Base-by-base conservation (phyloP, 2,113 vertebrate species). In the Hiodon tergisus region DNA sequence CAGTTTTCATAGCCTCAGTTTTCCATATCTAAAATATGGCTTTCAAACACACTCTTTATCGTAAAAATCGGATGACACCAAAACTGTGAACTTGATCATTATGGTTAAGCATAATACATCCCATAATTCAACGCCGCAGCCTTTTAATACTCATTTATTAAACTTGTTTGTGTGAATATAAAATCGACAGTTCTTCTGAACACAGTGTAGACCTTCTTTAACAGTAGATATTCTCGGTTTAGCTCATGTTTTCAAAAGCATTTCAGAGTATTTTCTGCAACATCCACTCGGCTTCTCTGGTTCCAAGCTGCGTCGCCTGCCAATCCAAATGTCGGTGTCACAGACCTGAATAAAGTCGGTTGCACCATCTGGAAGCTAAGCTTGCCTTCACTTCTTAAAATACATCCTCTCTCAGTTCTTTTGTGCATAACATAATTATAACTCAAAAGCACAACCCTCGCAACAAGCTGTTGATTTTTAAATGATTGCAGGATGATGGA, bases 51-150 rank as follows among this genome's bases (percentile, higher is more conserved):
- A 67, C 68, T 76, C 51, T 73, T 73, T 61, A 73, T 31, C 31
- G 47, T 51, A 16, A 13, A 47, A 62, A 48, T 77, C 82, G 77
- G 71, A 62, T 82, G 83, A 86, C 85, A 83, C 79, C 79, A 71
- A 78, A 79, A 81, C 81, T 77, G 81, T 84, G 82, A 80, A 75
- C 80, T 79, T 83, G 69, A 84, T 83, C 80, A 83, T 82, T 86
- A 82, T 78, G 67, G 70, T 69, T 74, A 68, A 76, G 78, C 78
- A 76, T 84, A 65, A 73, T 79, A 73, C 31, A 59, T 73, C 70
- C 48, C 60, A 47, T 71, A 59, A 71, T 71, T 71, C 70, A 48
- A 16, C 54, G 53, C 31, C 14, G 31, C 54, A 59, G 55, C 70
- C n/a, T 77, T 48, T 53, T 76, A 83, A 85, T 81, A 75, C 69